phyloP scores from a whole-genome alignment of 2,797 vertebrate genomes.

The Eulemur rubriventer region DNA sequence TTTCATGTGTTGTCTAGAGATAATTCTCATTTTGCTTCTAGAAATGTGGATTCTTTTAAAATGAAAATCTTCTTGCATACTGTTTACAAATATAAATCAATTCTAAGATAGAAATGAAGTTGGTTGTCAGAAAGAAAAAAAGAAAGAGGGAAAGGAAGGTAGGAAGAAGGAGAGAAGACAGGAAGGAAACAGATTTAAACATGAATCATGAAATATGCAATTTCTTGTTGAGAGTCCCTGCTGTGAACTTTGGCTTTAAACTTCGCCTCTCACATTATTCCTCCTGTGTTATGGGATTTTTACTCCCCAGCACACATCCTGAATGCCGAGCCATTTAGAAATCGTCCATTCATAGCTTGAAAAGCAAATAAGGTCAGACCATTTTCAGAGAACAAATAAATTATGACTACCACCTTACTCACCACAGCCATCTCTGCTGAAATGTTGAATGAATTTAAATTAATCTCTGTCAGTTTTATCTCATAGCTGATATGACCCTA shows the following conservation, averaged over 20 bases:
- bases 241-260: neutral
- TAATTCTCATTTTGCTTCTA: neutral
- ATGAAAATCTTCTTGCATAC: neutral
- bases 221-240: neutral
- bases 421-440: neutral
- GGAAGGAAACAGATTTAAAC: neutral
- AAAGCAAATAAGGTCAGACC: conserved; percentile 57
- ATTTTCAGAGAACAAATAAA: conserved; percentile 57
- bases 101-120: neutral
- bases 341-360: conserved; percentile 42
- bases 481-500: neutral
- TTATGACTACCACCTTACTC: conserved; percentile 13
- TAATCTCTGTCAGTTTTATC: conserved; percentile 59
- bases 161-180: neutral
- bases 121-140: neutral
- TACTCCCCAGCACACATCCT: neutral
- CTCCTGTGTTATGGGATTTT: neutral
- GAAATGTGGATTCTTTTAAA: neutral
- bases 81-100: conserved; percentile 44
- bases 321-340: conserved; percentile 54
- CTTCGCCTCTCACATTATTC: neutral
- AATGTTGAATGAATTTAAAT: conserved; percentile 60
- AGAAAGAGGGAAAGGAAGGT: neutral
- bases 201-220: neutral
- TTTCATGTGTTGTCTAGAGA: neutral